These are phyloP conservation scores for Lagocephalus sceleratus DNA, from an alignment of 2,797 vertebrate genomes.

Conservation along the genomic window DNA sequence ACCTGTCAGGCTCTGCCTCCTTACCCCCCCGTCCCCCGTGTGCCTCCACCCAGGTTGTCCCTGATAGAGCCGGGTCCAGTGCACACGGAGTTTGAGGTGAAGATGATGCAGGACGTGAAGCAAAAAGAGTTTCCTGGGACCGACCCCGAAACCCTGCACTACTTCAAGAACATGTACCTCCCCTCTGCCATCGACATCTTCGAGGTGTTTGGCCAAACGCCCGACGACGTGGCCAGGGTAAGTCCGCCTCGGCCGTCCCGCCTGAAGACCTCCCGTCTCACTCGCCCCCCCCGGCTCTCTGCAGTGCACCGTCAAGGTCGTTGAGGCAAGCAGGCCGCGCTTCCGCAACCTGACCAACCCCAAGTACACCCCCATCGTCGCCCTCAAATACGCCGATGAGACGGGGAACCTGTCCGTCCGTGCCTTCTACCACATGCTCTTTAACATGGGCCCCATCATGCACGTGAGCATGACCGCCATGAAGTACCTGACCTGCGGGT, in stretches of 20 bases:
- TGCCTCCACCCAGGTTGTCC: constrained; percentile 70
- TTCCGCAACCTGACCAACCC: constrained; percentile 75
- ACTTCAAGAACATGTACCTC: constrained; percentile 85
- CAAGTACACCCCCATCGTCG: constrained; percentile 70
- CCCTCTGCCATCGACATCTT: constrained; percentile 85
- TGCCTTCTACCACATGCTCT: constrained; percentile 79
- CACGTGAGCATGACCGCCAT: constrained; percentile 71
- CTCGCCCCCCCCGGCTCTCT: constrained; percentile 1
- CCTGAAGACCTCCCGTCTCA: neutral
- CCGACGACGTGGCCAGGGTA: constrained; percentile 84
- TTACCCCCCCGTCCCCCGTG: too few relatives aligned
- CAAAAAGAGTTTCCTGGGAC: constrained; percentile 82
- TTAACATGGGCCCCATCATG: constrained; percentile 75
- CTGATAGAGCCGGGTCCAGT: constrained; percentile 88
- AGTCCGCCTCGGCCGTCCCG: constrained; percentile 22
- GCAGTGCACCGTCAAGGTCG: constrained; percentile 73
- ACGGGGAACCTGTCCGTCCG: constrained; percentile 72
- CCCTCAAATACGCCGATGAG: constrained; percentile 79
- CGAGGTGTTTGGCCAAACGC: constrained; percentile 81
- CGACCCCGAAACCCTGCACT: constrained; percentile 81
- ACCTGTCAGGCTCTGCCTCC: neutral
- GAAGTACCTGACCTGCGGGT: constrained; percentile 73
- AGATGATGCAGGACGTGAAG: constrained; percentile 83
- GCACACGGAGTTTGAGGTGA: constrained; percentile 85
- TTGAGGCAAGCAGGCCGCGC: constrained; percentile 61